Percentiles rank a stretch among this genome's conserved stretches.
Conservation (phyloP, 2,797 vertebrate species). For the Pseudocheirus occidentalis region DNA sequence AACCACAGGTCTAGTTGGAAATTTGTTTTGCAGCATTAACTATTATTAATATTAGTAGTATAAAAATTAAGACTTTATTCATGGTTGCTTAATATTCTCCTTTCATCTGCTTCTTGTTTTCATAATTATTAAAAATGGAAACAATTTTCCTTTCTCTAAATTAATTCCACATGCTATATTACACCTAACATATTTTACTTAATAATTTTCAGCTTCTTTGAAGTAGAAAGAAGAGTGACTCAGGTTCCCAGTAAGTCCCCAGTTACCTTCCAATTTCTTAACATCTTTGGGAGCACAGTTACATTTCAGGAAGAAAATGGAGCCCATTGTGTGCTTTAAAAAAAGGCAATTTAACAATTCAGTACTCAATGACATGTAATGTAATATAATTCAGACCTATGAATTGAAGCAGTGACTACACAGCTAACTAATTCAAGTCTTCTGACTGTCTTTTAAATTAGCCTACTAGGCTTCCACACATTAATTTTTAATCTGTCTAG, state of each 20-base stretch:
- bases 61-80: conserved; percentile 36
- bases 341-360: conserved; percentile 34
- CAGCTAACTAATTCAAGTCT: conserved; percentile 44
- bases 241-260: conserved; percentile 54
- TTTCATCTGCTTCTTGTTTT: conserved; percentile 50
- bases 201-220: conserved; percentile 33
- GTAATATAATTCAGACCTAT: not conserved
- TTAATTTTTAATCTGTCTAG: conserved; percentile 66
- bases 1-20: not conserved
- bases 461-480: conserved; percentile 4
- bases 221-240: conserved; percentile 46
- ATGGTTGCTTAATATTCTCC: conserved; percentile 49
- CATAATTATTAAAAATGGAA: conserved; percentile 50
- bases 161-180: conserved; percentile 63
- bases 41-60: not conserved
- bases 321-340: conserved; percentile 2
- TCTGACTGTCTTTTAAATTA: conserved; percentile 62
- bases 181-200: conserved; percentile 45
- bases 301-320: conserved; percentile 23
- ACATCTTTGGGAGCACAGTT: conserved; percentile 18
- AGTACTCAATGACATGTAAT: conserved; percentile 48
- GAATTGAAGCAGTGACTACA: not conserved
- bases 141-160: not conserved
- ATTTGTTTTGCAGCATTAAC: not conserved
- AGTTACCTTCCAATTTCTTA: conserved; percentile 58